Evolutionary conservation across 2,113 vertebrate species (phyloP), one percentile per base, ranked within the genome.

Genomic region (Zapus hudsonius): DNA sequence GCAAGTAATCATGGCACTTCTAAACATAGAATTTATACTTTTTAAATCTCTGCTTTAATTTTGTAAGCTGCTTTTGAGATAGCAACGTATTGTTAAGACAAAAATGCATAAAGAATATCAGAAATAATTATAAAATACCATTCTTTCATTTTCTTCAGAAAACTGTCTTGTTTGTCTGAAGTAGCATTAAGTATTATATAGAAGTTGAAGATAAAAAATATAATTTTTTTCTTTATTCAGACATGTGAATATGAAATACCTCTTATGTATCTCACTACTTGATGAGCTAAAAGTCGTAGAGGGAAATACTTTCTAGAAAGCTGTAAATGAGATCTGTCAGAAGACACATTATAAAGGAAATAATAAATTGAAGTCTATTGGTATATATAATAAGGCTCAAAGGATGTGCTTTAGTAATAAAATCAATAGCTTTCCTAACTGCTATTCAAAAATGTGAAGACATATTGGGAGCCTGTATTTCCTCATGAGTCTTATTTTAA

Each of bases 211-310:
- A 55, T n/a, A 92, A 92, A 61, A 66, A 67, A 79, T 27, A 82
- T 73, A 84, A 87, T 93, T 5, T 80, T 92, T 85, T 87, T 92
- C 75, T 91, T 85, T 19, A 83, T 79, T 82, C 25, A 86, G 42
- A 67, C 84, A 70, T 76, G 29, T 79, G 64, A 79, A 44, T 64
- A 85, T 67, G 10, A 95, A 92, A 89, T 86, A 64, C 0, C n/a
- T 20, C 88, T 86, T 84, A 72, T 84, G 19, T 89, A 2, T 89
- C 27, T 94, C 23, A 55, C 2, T 85, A 52, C 83, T 89, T 92
- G 40, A 86, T 92, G 23, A 90, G 72, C 23, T 66, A 74, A 90
- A 52, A 88, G 79, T 76, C 29, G 80, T 73, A 44, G 5, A 0
- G 2, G 8, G 11, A 52, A 78, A 47, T 69, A 22, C 0, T 76